A percentile compares a stretch with the other conserved stretches of the same genome.
phyloP scores from a whole-genome alignment of 2,113 vertebrate genomes.

The Macheiramphus alcinus region DNA sequence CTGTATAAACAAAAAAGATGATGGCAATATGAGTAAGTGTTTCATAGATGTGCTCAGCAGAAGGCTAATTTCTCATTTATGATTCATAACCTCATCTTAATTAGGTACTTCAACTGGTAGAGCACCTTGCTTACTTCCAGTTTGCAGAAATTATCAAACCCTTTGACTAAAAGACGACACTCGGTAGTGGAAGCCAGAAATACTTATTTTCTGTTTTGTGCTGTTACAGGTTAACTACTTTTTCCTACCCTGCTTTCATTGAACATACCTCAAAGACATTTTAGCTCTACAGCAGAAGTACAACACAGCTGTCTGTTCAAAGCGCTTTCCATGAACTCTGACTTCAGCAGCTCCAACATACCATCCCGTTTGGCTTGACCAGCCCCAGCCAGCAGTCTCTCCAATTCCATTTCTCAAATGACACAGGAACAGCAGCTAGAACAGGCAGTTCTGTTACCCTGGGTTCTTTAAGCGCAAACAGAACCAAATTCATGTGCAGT shows the following conservation, averaged over 20 bases:
- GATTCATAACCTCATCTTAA: conserved; percentile 27
- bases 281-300: neutral
- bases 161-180: neutral
- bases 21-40: neutral
- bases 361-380: neutral
- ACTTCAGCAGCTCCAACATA: neutral
- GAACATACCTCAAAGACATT: neutral
- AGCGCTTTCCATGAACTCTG: neutral
- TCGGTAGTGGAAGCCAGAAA: neutral
- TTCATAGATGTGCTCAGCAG: conserved; percentile 3
- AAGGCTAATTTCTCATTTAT: conserved; percentile 20
- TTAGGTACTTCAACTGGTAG: neutral
- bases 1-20: neutral
- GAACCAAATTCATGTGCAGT: neutral
- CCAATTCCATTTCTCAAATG: neutral
- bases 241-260: neutral
- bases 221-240: neutral
- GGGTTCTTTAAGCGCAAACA: neutral
- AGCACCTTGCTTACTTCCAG: neutral
- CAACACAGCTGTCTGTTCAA: neutral
- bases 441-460: neutral
- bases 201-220: neutral
- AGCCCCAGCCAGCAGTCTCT: neutral
- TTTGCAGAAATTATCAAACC: neutral
- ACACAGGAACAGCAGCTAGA: neutral